Evolutionary conservation across 92 coral and sea anemone species (phyloP).

Genomic region (Zoanthus gigantus): DNA sequence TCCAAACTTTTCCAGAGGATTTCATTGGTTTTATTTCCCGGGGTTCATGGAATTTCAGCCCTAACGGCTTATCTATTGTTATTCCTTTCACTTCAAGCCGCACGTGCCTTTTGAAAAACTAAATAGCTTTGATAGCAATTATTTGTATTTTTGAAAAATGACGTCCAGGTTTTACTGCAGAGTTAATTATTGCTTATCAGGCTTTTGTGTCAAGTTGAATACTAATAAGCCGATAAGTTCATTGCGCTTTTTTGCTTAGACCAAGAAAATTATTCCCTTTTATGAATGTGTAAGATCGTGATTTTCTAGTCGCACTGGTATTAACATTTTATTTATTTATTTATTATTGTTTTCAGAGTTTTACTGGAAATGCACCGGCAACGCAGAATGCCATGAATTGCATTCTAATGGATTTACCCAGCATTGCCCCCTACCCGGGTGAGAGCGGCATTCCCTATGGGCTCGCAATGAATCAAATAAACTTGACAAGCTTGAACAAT

Average conservation of each 20-base stretch:
- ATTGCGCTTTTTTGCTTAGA: not conserved
- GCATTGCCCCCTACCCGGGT: conserved; percentile 84
- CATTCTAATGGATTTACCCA: conserved; percentile 80
- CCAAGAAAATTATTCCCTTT: not conserved
- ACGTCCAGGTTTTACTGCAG: conserved; percentile 63
- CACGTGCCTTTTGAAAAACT: conserved; percentile 83
- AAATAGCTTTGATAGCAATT: conserved; percentile 68
- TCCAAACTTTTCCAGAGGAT: conserved; percentile 4
- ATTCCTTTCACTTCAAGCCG: conserved; percentile 42
- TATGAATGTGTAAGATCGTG: not conserved
- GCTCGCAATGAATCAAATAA: conserved; percentile 27
- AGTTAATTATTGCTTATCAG: conserved; percentile 69
- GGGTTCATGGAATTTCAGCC: not conserved
- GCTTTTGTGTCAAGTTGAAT: conserved; percentile 67
- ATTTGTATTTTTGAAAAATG: conserved; percentile 61
- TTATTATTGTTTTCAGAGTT: conserved; percentile 58
- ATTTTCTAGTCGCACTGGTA: conserved; percentile 18
- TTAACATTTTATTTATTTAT: conserved; percentile 35
- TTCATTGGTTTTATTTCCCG: conserved; percentile 19
- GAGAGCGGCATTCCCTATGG: not conserved
- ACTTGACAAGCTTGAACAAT: conserved; percentile 48
- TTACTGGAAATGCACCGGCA: conserved; percentile 59
- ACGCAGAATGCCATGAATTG: conserved; percentile 73
- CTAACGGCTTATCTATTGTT: conserved; percentile 55
- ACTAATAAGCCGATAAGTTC: not conserved